phyloP scores from a whole-genome alignment of 2,113 vertebrate genomes.

The Gambusia holbrooki region DNA sequence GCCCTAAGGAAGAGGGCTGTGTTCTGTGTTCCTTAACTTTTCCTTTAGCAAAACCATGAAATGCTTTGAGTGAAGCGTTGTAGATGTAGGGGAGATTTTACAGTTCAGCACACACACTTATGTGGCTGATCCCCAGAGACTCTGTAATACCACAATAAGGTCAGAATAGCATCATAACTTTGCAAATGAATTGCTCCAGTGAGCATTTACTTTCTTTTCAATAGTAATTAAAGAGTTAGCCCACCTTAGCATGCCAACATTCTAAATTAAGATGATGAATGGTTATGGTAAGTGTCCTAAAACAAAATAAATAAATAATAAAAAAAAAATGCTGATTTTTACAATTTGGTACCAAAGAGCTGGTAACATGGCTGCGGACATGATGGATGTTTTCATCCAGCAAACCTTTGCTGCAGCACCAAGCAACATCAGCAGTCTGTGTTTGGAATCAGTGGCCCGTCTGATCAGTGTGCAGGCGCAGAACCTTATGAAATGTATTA shows the following conservation, averaged over 20 bases:
- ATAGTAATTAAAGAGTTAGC: not conserved
- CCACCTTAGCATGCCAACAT: no score
- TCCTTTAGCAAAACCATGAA: not conserved
- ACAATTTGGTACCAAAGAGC: not conserved
- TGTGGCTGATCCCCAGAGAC: not conserved
- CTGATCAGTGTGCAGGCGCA: not conserved
- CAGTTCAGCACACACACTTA: not conserved
- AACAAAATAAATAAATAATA: no score
- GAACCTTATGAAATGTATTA: not conserved
- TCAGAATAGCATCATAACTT: not conserved
- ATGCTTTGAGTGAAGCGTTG: not conserved
- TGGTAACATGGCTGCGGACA: not conserved
- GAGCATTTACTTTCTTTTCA: not conserved
- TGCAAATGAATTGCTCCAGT: not conserved
- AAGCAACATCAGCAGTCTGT: constrained; percentile 7
- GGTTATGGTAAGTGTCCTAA: not conserved
- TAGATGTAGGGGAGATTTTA: no score
- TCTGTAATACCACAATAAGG: not conserved
- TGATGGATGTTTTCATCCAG: constrained; percentile 15
- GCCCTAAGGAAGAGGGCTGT: not conserved
- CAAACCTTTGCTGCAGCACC: not conserved
- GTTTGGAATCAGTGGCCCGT: not conserved
- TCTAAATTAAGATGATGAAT: not conserved
- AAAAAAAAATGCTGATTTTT: constrained; percentile 9
- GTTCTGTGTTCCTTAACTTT: not conserved